Evolutionary conservation across 2,113 vertebrate genomes (phyloP), one percentile per base, ranked within the genome.

Genomic region (Micronycteris hirsuta): DNA sequence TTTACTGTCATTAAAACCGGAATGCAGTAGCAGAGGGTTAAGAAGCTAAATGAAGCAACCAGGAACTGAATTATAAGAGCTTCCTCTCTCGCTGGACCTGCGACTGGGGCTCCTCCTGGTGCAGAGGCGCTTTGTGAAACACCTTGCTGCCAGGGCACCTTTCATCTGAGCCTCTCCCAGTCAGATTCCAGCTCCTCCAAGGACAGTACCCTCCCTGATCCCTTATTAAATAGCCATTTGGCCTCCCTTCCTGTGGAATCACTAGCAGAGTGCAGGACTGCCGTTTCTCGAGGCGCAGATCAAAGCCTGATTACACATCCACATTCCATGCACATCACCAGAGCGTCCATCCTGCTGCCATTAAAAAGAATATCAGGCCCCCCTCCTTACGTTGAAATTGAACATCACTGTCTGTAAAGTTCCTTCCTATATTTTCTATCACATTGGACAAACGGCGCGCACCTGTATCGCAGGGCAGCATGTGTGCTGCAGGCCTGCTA

Each of bases 1-100:
- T 63, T 83, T 65, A 63, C 38, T 85, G 11, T 85, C 95, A 97
- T 93, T 89, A 96, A 97, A 98, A 87, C 33, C 24, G 5, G 41
- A 96, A 93, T 96, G 89, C 4, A 71, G 86, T 3, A 91, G 19
- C 4, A 91, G 86, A 90, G 82, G 10, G 0, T 94, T 93, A 80
- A 94, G 22, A 81, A 76, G 10, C 65, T 89, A n/a, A 97, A 95
- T 15, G 85, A 97, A 97, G 95, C 81, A 33, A 56, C 89, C 31
- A 95, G 7, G 45, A 82, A 56, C 63, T 52, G 0, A 22, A 47
- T 89, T 89, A 43, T 81, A 86, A 91, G 15, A 10, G 4, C 67
- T 43, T 45, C 17, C n/a, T 78, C 86, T 68, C 3, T 84, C 73
- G 8, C 9, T 87, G 96, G 31, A 65, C 36, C 56, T 84, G 2